phyloP scores from a whole-genome alignment of 2,888 invertebrate genomes.

The Molanna angustata region DNA sequence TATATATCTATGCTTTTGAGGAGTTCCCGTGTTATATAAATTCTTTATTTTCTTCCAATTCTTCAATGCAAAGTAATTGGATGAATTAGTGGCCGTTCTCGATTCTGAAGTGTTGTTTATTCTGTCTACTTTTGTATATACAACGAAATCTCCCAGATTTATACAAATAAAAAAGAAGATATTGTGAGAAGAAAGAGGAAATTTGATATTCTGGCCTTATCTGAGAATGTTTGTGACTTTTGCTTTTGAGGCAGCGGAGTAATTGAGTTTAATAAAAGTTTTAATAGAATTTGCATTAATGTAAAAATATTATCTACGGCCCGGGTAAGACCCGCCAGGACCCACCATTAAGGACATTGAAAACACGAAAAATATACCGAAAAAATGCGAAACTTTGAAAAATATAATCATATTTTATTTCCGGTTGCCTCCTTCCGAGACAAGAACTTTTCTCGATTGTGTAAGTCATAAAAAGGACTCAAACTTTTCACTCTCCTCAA shows the following conservation, averaged over 20 bases:
- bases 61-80: no score
- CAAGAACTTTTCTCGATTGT: slow-evolving; percentile 11
- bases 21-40: no score
- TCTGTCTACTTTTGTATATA: no score
- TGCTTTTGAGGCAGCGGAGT: slow-evolving; percentile 9
- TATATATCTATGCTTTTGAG: no score
- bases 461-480: slow-evolving; percentile 23
- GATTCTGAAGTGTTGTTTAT: no score
- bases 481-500: slow-evolving; percentile 26
- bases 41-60: no score
- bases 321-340: slow-evolving; percentile 7
- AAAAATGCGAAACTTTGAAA: slow-evolving; percentile 20
- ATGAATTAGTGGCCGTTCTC: no score
- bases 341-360: slow-evolving; percentile 13
- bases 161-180: background rate
- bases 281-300: slow-evolving; percentile 25
- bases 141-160: no score
- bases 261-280: slow-evolving; percentile 23
- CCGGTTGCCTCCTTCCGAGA: slow-evolving; percentile 11
- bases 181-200: no score
- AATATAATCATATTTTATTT: slow-evolving; percentile 28
- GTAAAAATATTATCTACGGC: slow-evolving; percentile 22
- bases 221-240: slow-evolving; percentile 10
- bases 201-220: slow-evolving; percentile 6
- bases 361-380: slow-evolving; percentile 13